phyloP scores from a whole-genome alignment of 2,113 vertebrate genomes.

The Gobio gobio region DNA sequence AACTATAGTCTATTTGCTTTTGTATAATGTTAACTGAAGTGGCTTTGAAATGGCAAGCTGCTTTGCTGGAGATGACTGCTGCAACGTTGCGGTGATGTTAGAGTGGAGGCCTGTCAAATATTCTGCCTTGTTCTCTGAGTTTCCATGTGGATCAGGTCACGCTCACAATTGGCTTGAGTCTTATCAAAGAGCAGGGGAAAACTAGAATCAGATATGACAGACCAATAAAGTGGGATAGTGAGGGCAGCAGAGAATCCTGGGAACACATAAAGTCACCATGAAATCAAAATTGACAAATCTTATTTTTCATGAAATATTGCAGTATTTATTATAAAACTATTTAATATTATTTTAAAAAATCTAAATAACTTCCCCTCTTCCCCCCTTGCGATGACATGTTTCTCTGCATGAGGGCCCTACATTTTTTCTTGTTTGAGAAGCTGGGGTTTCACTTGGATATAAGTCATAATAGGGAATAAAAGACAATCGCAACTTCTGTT shows the following conservation, averaged over 20 bases:
- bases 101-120: neutral
- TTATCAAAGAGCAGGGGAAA: slow-evolving; percentile 27
- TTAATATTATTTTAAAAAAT: too few relatives aligned
- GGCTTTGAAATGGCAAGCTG: neutral
- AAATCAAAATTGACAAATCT: too few relatives aligned
- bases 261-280: neutral
- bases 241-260: neutral
- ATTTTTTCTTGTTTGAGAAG: too few relatives aligned
- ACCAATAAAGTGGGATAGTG: neutral
- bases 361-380: too few relatives aligned
- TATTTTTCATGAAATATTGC: too few relatives aligned
- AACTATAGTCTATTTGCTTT: neutral
- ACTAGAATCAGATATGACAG: neutral
- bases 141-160: neutral
- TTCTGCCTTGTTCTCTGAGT: slow-evolving; percentile 14
- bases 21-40: neutral
- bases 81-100: slow-evolving; percentile 2
- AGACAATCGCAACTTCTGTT: too few relatives aligned
- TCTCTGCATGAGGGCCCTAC: too few relatives aligned
- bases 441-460: too few relatives aligned
- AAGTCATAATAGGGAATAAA: too few relatives aligned
- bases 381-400: too few relatives aligned
- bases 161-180: neutral
- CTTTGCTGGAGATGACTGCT: slow-evolving; percentile 10
- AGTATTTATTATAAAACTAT: too few relatives aligned